Conservation (phyloP, 2,113 vertebrate genomes). For the Microcebus lehilahytsara region DNA sequence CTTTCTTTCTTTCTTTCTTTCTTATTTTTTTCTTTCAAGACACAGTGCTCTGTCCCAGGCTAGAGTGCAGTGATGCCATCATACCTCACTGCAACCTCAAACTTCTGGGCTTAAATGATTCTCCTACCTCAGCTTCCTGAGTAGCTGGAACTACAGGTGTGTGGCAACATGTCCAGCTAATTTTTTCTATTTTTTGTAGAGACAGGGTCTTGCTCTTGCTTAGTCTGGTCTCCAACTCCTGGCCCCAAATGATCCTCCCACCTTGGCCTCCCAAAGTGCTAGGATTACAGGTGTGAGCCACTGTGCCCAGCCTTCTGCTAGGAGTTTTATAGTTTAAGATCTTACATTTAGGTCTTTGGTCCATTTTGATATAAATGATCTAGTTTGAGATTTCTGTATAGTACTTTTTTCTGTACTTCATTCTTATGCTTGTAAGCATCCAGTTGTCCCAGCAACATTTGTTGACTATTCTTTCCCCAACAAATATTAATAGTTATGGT, state of each 20-base stretch:
- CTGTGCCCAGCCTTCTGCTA: background rate
- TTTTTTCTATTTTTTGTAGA: background rate
- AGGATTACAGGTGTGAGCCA: background rate
- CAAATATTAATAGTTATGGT: background rate
- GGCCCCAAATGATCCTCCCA: background rate
- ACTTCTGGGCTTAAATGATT: background rate
- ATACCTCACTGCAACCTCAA: background rate
- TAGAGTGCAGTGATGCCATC: background rate
- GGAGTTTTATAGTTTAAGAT: background rate
- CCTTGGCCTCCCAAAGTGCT: background rate
- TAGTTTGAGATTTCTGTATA: background rate
- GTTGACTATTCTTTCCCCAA: background rate
- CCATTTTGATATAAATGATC: background rate
- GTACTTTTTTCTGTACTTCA: background rate
- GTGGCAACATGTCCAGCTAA: background rate
- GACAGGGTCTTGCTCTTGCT: background rate
- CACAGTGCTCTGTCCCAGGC: background rate
- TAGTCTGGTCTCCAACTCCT: background rate
- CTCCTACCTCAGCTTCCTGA: background rate
- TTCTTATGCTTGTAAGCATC: background rate
- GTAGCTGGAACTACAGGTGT: background rate
- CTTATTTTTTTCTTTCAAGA: background rate
- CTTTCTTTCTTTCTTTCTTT: background rate
- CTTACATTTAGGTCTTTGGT: background rate
- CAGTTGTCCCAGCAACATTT: background rate